Base-by-base conservation (phyloP, 2,113 vertebrate species). In the Odontesthes bonariensis region DNA sequence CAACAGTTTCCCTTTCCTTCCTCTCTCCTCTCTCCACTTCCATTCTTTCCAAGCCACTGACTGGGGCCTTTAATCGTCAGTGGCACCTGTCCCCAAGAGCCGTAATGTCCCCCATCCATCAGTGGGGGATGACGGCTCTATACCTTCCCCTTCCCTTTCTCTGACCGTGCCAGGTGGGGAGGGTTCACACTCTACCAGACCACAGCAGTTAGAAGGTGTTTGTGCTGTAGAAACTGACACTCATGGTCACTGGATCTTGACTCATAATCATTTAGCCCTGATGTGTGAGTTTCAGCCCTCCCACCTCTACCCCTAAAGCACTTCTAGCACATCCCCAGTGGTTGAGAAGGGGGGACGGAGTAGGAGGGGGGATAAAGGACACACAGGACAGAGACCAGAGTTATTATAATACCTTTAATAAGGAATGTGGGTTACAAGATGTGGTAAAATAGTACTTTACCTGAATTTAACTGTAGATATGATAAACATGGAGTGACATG, bases 71-170 rank as follows among this genome's bases (percentile, higher is more conserved):
- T 94, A 93, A 93, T 93, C 92, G 88, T 92, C 86, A 65, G 77
- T 88, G 86, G 90, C 91, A 92, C 92, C 91, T 92, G 92, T 93
- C 91, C 90, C 90, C 92, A 87, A 76, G 88, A 93, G 89, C 91
- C 54, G 71, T 94, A 93, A 94, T 94, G 92, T 92, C 86, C 83
- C 47, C 85, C 88, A 93, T 93, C 90, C 89, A 93, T 94, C 92
- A 93, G 90, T 52, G 73, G 72, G 73, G 77, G 85, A 90, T 90
- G 91, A 90, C 87, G 89, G 65, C 55, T 54, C 74, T 61, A 64
- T 67, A 71, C 71, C 68, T 58, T 72, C 65, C 59, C 64, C 32
- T 17, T 20, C 56, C n/a, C 27, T 22, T 54, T 10, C 72, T 33
- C 49, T 17, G 19, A 78, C 81, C 35, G 4, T 75, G 69, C 53